Percentiles rank a stretch among this genome's conserved stretches.
These are phyloP conservation scores for Emydoidea blandingii DNA, from an alignment of 2,797 vertebrate genomes.

Conservation along the genomic window DNA sequence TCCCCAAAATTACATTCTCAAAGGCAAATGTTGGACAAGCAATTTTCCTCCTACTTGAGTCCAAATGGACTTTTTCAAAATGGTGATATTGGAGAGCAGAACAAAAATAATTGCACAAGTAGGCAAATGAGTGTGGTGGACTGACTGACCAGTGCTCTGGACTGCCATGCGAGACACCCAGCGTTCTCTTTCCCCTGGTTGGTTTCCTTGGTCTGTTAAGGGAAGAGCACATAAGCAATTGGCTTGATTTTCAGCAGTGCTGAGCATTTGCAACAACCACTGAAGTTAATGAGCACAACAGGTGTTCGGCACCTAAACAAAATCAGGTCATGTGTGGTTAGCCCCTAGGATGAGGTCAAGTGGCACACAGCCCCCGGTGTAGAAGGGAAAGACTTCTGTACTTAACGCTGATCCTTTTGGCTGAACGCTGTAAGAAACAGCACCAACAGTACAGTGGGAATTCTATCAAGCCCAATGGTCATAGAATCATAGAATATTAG, in stretches of 20 bases:
- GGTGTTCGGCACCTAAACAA: not conserved
- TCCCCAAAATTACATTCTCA: not conserved
- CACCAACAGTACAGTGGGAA: not conserved
- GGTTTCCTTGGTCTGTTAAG: not conserved
- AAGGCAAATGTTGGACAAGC: not conserved
- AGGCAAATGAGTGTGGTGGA: not conserved
- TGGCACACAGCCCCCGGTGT: not conserved
- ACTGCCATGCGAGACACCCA: not conserved
- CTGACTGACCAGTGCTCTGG: not conserved
- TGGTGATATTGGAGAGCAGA: not conserved
- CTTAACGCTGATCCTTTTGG: not conserved
- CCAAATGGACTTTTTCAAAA: not conserved
- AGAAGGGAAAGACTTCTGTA: not conserved
- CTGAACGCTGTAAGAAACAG: not conserved
- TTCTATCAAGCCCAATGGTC: not conserved
- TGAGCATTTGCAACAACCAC: not conserved
- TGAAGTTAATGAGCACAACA: not conserved
- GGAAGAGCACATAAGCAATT: not conserved
- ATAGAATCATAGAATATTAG: too few relatives aligned
- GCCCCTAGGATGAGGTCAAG: not conserved
- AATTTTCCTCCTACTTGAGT: fast-evolving
- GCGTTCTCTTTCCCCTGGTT: not conserved
- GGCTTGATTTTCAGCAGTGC: not conserved
- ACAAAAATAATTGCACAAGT: not conserved
- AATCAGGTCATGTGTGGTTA: not conserved